A percentile compares a stretch with the other conserved stretches of the same genome.
Evolutionary conservation across 1,140 invertebrate genomes (phyloP).

Genomic region (Caerostris darwini): DNA sequence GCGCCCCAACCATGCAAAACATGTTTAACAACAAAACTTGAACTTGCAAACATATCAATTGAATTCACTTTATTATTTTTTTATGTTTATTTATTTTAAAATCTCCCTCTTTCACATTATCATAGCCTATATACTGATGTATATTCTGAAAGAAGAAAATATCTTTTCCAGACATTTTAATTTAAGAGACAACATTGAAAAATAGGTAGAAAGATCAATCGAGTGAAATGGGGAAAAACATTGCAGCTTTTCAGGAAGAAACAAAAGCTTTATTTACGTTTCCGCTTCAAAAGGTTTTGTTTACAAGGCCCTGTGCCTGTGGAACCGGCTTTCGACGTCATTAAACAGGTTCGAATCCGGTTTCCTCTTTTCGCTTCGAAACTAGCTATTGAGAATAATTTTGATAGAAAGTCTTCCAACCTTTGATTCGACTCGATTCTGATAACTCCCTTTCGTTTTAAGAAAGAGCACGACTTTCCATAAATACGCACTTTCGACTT

Average conservation of each 20-base stretch:
- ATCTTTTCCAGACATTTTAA: no score
- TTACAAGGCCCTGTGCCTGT: slow-evolving; percentile 72
- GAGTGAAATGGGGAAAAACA: slow-evolving; percentile 49
- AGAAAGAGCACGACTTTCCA: not conserved
- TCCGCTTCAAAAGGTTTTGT: slow-evolving; percentile 74
- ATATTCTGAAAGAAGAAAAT: no score
- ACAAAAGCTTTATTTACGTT: slow-evolving; percentile 78
- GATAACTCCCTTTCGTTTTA: slow-evolving; percentile 6
- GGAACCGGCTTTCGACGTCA: slow-evolving; percentile 74
- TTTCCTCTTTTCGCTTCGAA: slow-evolving; percentile 45
- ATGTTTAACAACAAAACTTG: no score
- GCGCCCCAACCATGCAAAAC: no score
- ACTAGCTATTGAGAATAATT: slow-evolving; percentile 31
- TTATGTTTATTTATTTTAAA: no score
- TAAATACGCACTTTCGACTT: not conserved
- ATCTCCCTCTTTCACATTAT: no score
- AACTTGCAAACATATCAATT: no score
- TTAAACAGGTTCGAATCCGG: slow-evolving; percentile 75
- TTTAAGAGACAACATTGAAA: not conserved
- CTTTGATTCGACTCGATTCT: not conserved
- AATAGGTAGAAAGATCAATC: not conserved
- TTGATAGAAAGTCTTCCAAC: slow-evolving; percentile 37
- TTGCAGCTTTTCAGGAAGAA: slow-evolving; percentile 56
- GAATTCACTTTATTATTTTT: no score
- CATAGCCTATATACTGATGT: no score